phyloP scores from a whole-genome alignment of 2,797 vertebrate genomes.

The Caiman crocodilus region DNA sequence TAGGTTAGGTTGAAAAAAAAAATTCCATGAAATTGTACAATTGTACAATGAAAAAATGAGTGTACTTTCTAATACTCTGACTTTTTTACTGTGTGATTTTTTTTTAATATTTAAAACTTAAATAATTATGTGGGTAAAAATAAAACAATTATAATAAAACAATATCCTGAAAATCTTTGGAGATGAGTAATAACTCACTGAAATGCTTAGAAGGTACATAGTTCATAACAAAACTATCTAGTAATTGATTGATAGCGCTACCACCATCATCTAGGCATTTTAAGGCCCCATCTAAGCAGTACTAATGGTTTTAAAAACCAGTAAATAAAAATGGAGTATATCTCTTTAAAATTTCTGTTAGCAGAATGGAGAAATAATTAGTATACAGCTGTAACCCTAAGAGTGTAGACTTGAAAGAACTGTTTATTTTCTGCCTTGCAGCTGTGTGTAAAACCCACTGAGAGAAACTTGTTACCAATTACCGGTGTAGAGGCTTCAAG shows the following conservation, averaged over 20 bases:
- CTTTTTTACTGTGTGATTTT: background rate
- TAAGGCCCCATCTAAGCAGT: background rate
- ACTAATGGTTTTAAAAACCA: constrained; percentile 21
- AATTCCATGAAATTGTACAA: background rate
- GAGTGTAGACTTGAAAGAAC: constrained; percentile 68
- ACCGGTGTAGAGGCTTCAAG: constrained; percentile 70
- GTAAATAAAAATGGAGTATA: constrained; percentile 27
- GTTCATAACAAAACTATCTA: background rate
- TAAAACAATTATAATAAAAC: accelerated
- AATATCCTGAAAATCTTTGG: background rate
- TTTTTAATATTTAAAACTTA: background rate
- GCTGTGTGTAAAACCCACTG: constrained; percentile 75
- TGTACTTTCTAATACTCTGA: background rate
- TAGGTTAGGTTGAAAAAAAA: background rate
- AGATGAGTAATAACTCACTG: background rate
- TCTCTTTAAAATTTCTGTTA: constrained; percentile 64
- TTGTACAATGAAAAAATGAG: background rate
- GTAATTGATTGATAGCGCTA: background rate
- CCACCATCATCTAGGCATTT: background rate
- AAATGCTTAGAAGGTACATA: background rate
- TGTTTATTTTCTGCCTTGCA: constrained; percentile 75
- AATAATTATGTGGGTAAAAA: background rate
- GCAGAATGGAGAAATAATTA: constrained; percentile 51
- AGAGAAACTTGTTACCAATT: constrained; percentile 76
- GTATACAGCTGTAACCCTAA: constrained; percentile 66